These are phyloP conservation scores for Euwallacea similis DNA, from an alignment of 1,140 invertebrate genomes.

Conservation along the genomic window DNA sequence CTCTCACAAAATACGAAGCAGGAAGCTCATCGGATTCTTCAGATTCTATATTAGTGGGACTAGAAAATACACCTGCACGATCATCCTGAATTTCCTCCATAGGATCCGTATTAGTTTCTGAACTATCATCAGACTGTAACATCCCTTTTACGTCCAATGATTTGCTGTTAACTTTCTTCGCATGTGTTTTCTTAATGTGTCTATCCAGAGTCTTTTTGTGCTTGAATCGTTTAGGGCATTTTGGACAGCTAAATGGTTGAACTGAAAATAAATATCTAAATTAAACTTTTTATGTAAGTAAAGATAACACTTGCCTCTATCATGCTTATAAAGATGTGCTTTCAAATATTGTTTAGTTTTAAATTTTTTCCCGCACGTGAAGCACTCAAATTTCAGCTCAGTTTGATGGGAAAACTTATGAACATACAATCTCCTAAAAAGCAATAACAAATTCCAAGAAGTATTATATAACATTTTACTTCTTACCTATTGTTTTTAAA, in stretches of 20 bases:
- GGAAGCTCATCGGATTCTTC: neutral
- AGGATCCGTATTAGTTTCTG: neutral
- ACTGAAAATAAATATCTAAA: conserved; percentile 6
- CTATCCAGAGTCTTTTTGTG: conserved; percentile 46
- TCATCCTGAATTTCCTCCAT: neutral
- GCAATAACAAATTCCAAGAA: neutral
- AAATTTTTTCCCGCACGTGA: conserved; percentile 43
- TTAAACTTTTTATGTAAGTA: conserved; percentile 2
- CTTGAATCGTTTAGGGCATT: conserved; percentile 46
- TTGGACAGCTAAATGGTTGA: conserved; percentile 35
- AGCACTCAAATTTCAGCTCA: conserved; percentile 44
- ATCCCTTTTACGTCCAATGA: too few relatives aligned
- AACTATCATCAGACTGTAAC: conserved; percentile 5
- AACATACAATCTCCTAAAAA: conserved; percentile 41
- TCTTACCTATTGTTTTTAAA: conserved; percentile 43
- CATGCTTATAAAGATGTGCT: conserved; percentile 44
- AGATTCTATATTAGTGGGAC: neutral
- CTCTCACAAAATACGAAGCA: neutral
- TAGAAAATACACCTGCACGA: neutral
- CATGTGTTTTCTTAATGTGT: conserved; percentile 34
- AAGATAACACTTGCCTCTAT: conserved; percentile 26
- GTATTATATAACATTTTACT: too few relatives aligned
- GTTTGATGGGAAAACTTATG: conserved; percentile 45
- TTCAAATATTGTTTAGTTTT: conserved; percentile 46
- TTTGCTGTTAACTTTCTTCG: neutral